Evolutionary conservation across 2,113 vertebrate species (phyloP).

Genomic region (Gallinago jamesoni): DNA sequence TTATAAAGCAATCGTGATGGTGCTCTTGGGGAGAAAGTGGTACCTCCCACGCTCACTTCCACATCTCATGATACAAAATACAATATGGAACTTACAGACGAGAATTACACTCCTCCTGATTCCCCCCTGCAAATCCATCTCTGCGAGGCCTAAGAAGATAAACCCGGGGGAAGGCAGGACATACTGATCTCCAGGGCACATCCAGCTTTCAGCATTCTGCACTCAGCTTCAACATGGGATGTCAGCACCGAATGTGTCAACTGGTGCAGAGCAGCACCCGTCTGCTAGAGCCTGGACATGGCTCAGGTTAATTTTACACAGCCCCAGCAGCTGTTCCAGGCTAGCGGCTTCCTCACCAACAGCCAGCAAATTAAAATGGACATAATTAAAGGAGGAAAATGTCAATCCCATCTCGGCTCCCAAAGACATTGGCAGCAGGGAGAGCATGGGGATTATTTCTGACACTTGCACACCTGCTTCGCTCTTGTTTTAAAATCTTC

Average conservation of each 20-base stretch:
- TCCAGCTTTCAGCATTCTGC: neutral
- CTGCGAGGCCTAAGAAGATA: conserved; percentile 37
- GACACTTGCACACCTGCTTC: neutral
- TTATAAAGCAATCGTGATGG: neutral
- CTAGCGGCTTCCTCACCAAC: neutral
- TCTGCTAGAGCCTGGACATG: neutral
- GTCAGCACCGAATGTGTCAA: neutral
- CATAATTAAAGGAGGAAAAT: conserved; percentile 5
- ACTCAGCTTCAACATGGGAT: neutral
- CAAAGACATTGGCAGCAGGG: neutral
- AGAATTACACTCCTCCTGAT: conserved; percentile 9
- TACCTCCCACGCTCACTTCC: neutral
- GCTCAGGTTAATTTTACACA: conserved; percentile 15
- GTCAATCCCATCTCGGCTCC: neutral
- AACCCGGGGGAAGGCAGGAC: neutral
- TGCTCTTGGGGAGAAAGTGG: neutral
- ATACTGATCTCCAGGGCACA: neutral
- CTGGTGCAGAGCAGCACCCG: neutral
- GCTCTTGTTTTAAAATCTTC: neutral
- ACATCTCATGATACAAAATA: neutral
- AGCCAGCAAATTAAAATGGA: neutral
- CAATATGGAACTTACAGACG: neutral
- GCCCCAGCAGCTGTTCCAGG: neutral
- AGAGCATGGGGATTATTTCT: neutral
- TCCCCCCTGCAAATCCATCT: neutral